Percentiles rank a stretch among this genome's conserved stretches.
These are phyloP conservation scores for Andrena minutula DNA, from an alignment of 2,888 invertebrate species.

Conservation along the genomic window DNA sequence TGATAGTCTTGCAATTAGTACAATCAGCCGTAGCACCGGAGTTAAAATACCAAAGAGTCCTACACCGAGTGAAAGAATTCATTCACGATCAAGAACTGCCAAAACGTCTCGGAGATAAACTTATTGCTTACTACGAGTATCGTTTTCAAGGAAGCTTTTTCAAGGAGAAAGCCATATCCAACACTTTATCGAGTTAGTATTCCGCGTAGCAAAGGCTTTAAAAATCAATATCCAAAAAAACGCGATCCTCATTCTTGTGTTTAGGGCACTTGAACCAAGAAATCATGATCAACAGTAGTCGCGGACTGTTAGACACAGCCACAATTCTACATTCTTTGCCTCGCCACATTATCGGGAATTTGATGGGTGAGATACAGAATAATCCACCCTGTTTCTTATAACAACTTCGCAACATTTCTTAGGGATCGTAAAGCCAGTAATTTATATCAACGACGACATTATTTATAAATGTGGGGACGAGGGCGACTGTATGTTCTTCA, in stretches of 20 bases:
- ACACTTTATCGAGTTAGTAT: conserved; percentile 86
- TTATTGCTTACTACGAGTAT: conserved; percentile 87
- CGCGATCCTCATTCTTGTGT: not conserved
- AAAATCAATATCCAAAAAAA: not conserved
- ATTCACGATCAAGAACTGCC: conserved; percentile 87
- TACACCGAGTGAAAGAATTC: conserved; percentile 87
- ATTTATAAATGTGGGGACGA: conserved; percentile 78
- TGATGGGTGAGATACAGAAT: conserved; percentile 73
- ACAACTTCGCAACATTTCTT: not conserved
- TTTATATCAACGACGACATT: conserved; percentile 80
- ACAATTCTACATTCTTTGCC: conserved; percentile 79
- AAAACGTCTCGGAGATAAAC: conserved; percentile 85
- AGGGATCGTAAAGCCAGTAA: conserved; percentile 75
- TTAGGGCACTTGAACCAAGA: conserved; percentile 79
- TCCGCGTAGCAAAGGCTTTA: not conserved
- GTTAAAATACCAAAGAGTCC: conserved; percentile 86
- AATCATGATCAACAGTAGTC: conserved; percentile 78
- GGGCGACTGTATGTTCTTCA: conserved; percentile 83
- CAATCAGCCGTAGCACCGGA: conserved; percentile 84
- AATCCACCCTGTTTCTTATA: not conserved
- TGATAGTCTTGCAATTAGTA: conserved; percentile 83
- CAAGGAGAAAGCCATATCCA: conserved; percentile 86
- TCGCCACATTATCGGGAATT: conserved; percentile 71
- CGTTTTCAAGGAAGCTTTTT: conserved; percentile 87
- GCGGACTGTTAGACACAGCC: conserved; percentile 77